Base-by-base conservation (phyloP, 53 echinoderm and acorn worm species). In the Holothuria scabra region DNA sequence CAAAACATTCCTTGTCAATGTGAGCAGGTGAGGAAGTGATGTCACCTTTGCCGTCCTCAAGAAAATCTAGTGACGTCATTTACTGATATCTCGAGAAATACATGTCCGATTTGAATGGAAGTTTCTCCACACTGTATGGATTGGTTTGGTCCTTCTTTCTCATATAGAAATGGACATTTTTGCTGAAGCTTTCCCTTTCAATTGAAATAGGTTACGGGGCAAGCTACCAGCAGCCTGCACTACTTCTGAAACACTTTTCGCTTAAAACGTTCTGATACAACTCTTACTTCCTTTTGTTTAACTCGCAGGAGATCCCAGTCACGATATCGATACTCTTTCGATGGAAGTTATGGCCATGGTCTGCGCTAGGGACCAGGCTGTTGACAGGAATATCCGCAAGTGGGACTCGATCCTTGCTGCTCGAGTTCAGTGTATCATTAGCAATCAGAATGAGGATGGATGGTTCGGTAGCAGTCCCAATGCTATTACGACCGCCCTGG, bases 301-400 rank as follows among this genome's bases (percentile, higher is more conserved):
- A 20, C 4, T 8, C 6, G 20, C 20, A 79, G 80, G 13, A 12
- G 26, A 16, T 21, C 5, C 58, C 56, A 60, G 60, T 16, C 82
- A 81, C 38, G 46, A 41, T 41, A 64, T 81, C 60, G 82, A 63
- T 46, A 81, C 26, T 22, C 34, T 81, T 6, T 62, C 82, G 1
- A 32, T 81, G 35, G 24, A 63, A 41, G 82, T 81, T 25, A 81
- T 81, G 82, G 82, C 82, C 19, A 81, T 81, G 82, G 62, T 81
- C 3, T 81, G 82, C 38, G 62, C 65, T 2, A 62, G 44, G n/a
- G 82, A 37, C 28, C 62, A 81, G 78, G 78, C 78, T 14, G 58
- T 78, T 26, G 57, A 56, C 22, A 25, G 19, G n/a, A 52, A 52
- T 29, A 29, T 78, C 59, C 28, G 16, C 23, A 55, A 56, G 4